These are phyloP conservation scores for Archaeoteleia sp. DNA, from an alignment of 2,888 invertebrate species.

Conservation along the genomic window DNA sequence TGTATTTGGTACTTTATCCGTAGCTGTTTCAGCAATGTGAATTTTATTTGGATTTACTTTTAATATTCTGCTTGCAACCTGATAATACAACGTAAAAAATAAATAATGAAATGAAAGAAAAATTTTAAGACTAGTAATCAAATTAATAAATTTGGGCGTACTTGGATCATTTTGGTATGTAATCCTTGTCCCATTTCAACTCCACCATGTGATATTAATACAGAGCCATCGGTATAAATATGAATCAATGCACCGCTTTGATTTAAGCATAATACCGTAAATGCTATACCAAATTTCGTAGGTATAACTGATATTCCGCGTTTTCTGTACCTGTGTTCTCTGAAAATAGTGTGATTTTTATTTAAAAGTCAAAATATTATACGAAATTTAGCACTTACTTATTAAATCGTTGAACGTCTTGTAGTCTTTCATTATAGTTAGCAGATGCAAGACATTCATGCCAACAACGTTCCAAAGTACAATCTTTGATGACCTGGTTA, in stretches of 20 bases:
- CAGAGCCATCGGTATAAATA: slow-evolving; percentile 92
- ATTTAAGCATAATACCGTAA: slow-evolving; percentile 84
- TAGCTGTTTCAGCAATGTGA: slow-evolving; percentile 88
- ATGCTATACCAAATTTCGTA: slow-evolving; percentile 90
- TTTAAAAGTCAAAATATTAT: not conserved
- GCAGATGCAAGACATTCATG: slow-evolving; percentile 84
- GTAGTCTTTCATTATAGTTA: slow-evolving; percentile 78
- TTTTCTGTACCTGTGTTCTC: slow-evolving; percentile 89
- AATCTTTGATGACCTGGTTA: slow-evolving; percentile 83
- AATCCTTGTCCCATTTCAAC: slow-evolving; percentile 98
- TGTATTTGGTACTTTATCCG: slow-evolving; percentile 94
- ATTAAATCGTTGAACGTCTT: slow-evolving; percentile 82
- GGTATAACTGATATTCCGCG: slow-evolving; percentile 89
- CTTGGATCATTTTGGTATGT: slow-evolving; percentile 96
- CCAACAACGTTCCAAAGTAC: slow-evolving; percentile 86
- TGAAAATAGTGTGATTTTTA: slow-evolving; percentile 72
- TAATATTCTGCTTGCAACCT: slow-evolving; percentile 85
- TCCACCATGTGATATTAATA: slow-evolving; percentile 92
- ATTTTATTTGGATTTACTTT: slow-evolving; percentile 84
- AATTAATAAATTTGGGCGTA: slow-evolving; percentile 53
- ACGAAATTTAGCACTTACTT: too few relatives aligned
- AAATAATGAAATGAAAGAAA: too few relatives aligned
- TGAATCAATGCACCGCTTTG: slow-evolving; percentile 92
- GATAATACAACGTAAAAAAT: slow-evolving; percentile 22
- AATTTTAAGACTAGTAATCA: not conserved